Conservation (phyloP, 2,888 invertebrate species). For the Poecilus cupreus region DNA sequence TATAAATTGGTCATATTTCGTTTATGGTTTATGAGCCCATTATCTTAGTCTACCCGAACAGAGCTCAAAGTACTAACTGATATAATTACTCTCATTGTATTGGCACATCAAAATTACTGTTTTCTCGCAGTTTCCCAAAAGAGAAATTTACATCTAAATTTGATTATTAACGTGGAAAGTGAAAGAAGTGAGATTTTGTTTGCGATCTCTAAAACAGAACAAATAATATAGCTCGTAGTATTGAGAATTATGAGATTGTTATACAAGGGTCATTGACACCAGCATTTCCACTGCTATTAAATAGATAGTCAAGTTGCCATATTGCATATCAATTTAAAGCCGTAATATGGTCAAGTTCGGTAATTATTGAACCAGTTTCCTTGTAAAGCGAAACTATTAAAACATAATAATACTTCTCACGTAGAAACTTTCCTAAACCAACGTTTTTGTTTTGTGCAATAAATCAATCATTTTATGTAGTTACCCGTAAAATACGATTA, state of each 20-base stretch:
- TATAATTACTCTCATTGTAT: too few relatives aligned
- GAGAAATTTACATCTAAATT: constrained; percentile 10
- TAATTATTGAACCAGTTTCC: constrained; percentile 8
- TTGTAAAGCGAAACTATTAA: not conserved
- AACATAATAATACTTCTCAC: not conserved
- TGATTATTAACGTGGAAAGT: constrained; percentile 13
- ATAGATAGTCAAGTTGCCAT: not conserved
- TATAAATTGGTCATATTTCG: too few relatives aligned
- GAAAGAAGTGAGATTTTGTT: constrained; percentile 22
- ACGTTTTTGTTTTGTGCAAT: not conserved
- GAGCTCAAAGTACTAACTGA: too few relatives aligned
- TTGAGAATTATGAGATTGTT: not conserved
- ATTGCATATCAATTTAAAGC: not conserved
- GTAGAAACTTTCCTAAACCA: not conserved
- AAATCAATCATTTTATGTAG: not conserved
- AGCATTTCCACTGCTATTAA: not conserved
- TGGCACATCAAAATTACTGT: too few relatives aligned
- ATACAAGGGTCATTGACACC: not conserved
- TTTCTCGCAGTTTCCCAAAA: constrained; percentile 8
- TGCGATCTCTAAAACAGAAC: constrained; percentile 13
- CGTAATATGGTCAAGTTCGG: constrained; percentile 5
- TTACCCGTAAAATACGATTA: not conserved
- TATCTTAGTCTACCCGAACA: too few relatives aligned
- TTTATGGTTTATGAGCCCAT: too few relatives aligned
- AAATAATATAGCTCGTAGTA: not conserved